These are phyloP conservation scores for Drosophila rubida DNA, from an alignment of 2,888 invertebrate species.

Conservation along the genomic window DNA sequence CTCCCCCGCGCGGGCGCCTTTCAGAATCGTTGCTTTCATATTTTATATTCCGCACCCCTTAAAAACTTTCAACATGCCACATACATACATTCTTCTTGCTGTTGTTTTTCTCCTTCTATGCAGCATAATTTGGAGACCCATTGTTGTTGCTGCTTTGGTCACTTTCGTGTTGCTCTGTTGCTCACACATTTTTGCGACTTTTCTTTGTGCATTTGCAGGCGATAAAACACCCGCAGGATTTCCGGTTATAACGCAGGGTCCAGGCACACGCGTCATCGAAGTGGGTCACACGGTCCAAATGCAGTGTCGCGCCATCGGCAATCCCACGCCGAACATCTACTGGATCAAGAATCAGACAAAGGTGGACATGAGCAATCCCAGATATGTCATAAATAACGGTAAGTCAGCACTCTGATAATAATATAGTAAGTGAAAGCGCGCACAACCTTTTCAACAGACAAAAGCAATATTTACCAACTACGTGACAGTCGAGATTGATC, in stretches of 20 bases:
- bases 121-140: conserved; percentile 57
- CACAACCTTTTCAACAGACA: background rate
- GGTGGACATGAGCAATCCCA: conserved; percentile 92
- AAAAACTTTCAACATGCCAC: conserved; percentile 31
- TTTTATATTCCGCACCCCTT: conserved; percentile 15
- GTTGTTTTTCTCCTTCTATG: conserved; percentile 18
- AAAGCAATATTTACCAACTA: too few relatives aligned
- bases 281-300: conserved; percentile 96
- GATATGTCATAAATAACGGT: conserved; percentile 93
- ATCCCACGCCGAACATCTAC: conserved; percentile 92
- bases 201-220: conserved; percentile 85
- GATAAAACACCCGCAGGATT: conserved; percentile 96
- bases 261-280: conserved; percentile 97
- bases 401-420: conserved; percentile 83
- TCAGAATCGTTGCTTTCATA: conserved; percentile 4
- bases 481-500: too few relatives aligned
- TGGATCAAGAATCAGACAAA: conserved; percentile 98
- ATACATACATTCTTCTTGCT: conserved; percentile 22
- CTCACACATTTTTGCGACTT: conserved; percentile 32
- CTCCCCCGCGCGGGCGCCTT: conserved; percentile 13
- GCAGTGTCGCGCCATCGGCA: conserved; percentile 94
- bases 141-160: conserved; percentile 7
- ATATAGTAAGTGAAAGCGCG: background rate
- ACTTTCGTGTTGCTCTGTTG: conserved; percentile 7
- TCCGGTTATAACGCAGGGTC: conserved; percentile 94